A percentile compares a stretch with the other conserved stretches of the same genome.
These are phyloP conservation scores for Chesias legatella DNA, from an alignment of 2,888 invertebrate species.

Conservation along the genomic window DNA sequence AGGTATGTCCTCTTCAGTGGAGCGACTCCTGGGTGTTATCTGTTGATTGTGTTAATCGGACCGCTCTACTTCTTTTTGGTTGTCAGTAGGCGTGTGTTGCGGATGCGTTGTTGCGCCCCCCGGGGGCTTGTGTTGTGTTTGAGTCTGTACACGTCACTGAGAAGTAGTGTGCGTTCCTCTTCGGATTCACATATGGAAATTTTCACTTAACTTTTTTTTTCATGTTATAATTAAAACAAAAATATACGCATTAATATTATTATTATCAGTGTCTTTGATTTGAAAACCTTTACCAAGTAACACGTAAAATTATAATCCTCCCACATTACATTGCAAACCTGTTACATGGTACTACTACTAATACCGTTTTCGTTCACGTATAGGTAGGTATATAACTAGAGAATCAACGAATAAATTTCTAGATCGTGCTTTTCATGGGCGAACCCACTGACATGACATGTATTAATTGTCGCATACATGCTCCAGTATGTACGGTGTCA, in stretches of 20 bases:
- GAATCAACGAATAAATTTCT: too few species aligned
- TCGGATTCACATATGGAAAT: conserved; percentile 66
- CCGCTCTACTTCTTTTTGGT: conserved; percentile 49
- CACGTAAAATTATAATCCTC: too few species aligned
- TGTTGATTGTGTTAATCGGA: conserved; percentile 27
- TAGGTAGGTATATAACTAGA: too few species aligned
- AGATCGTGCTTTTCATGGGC: too few species aligned
- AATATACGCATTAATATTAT: conserved; percentile 74
- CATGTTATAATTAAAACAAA: conserved; percentile 75
- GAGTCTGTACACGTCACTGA: conserved; percentile 36
- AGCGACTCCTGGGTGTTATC: conserved; percentile 13
- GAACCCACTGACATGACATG: too few species aligned
- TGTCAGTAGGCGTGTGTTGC: conserved; percentile 45
- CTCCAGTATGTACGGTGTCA: too few species aligned
- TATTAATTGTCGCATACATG: too few species aligned
- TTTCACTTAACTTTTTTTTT: conserved; percentile 72
- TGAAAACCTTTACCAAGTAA: conserved; percentile 5
- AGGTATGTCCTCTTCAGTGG: neutral
- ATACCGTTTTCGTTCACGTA: too few species aligned
- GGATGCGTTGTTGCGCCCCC: conserved; percentile 55
- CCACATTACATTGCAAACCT: too few species aligned
- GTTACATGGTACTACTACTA: too few species aligned
- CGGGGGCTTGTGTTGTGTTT: conserved; percentile 56
- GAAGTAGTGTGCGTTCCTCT: conserved; percentile 55
- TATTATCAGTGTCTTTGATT: conserved; percentile 45